phyloP scores from a whole-genome alignment of 2,888 invertebrate genomes.

The Hirtodrosophila trivittata region DNA sequence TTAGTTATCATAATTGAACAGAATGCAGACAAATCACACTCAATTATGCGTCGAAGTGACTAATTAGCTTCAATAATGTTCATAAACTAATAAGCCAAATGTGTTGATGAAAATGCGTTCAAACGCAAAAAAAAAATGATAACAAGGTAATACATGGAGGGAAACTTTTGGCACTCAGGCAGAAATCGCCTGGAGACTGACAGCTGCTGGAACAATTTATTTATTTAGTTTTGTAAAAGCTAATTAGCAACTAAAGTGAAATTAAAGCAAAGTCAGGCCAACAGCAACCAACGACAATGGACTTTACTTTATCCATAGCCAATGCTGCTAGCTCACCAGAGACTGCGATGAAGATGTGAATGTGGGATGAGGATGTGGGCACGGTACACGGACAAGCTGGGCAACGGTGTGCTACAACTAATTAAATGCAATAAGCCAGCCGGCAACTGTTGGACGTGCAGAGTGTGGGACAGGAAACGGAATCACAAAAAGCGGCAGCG shows the following conservation, averaged over 20 bases:
- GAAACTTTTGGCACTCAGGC: conserved; percentile 39
- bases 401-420: conserved; percentile 79
- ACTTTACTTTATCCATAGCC: conserved; percentile 23
- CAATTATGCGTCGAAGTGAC: background rate
- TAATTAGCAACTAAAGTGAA: conserved; percentile 79
- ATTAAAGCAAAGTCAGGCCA: conserved; percentile 67
- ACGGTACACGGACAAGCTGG: background rate
- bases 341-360: conserved; percentile 1
- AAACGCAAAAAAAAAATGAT: conserved; percentile 23
- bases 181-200: conserved; percentile 45
- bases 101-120: conserved; percentile 23
- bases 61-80: conserved; percentile 41
- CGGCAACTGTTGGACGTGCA: conserved; percentile 43
- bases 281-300: conserved; percentile 41
- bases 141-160: conserved; percentile 31
- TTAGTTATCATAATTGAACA: no score
- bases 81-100: conserved; percentile 42
- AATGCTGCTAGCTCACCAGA: no score
- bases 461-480: conserved; percentile 27
- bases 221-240: conserved; percentile 71
- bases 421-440: conserved; percentile 79
- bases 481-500: conserved; percentile 26
- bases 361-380: no score
- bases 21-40: no score
- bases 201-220: conserved; percentile 65